Conservation (phyloP, 2,113 vertebrate genomes). For the Phrynocephalus versicolor region DNA sequence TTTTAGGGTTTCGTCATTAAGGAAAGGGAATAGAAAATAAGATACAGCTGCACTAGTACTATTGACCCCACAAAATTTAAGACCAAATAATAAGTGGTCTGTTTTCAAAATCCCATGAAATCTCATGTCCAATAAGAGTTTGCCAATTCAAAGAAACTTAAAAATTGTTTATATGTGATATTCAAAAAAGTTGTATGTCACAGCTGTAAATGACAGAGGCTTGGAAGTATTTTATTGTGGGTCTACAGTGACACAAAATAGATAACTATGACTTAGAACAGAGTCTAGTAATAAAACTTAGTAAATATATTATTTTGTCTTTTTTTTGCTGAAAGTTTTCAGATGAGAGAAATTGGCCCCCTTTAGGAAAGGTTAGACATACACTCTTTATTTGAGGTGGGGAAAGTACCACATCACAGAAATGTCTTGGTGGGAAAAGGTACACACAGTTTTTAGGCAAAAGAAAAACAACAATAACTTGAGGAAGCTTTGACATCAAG, state of each 20-base stretch:
- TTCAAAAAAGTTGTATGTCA: background rate
- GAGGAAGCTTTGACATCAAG: background rate
- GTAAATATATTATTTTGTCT: background rate
- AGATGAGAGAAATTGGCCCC: background rate
- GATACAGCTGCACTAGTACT: background rate
- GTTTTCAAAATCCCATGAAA: background rate
- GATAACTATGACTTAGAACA: background rate
- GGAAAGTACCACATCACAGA: background rate
- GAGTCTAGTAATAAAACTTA: background rate
- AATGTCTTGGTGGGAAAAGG: background rate
- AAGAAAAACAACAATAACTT: background rate
- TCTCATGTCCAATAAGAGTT: background rate
- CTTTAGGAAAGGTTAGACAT: background rate
- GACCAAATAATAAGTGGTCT: background rate
- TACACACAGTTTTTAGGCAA: rapidly evolving
- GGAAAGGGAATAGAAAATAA: background rate
- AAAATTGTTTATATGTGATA: background rate
- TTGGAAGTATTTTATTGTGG: background rate
- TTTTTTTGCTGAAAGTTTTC: background rate
- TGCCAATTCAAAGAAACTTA: background rate
- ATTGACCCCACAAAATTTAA: background rate
- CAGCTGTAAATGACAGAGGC: background rate
- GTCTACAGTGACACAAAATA: background rate
- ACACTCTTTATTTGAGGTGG: background rate
- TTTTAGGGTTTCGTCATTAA: background rate